phyloP scores from a whole-genome alignment of 2,113 vertebrate genomes.

The Ceratotherium simum region DNA sequence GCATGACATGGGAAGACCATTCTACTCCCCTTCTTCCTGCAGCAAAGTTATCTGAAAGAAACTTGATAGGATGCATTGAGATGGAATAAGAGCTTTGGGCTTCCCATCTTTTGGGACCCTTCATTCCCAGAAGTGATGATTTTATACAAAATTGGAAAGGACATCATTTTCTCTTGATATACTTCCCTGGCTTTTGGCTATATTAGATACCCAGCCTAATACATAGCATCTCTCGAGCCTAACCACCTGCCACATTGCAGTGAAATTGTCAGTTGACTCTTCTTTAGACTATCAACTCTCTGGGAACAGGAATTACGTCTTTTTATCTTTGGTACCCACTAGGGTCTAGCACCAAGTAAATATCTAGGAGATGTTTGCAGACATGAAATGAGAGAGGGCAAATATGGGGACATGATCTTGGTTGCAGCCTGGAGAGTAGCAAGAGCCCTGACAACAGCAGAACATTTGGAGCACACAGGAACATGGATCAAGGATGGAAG shows the following conservation, averaged over 20 bases:
- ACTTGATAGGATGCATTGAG: neutral
- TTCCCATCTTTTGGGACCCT: neutral
- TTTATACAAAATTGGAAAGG: neutral
- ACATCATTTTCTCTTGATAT: neutral
- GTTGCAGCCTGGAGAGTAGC: neutral
- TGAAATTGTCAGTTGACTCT: neutral
- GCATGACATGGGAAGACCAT: neutral
- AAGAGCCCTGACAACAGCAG: neutral
- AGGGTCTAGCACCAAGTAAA: neutral
- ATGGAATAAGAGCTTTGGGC: neutral
- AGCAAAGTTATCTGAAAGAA: slow-evolving; percentile 19
- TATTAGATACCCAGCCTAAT: neutral
- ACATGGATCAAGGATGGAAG: neutral
- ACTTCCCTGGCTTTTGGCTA: neutral
- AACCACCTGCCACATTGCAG: neutral
- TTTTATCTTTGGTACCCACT: neutral
- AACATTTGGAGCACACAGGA: neutral
- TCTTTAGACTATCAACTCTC: neutral
- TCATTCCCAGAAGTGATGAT: neutral
- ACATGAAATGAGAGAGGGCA: neutral
- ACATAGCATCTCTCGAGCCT: neutral
- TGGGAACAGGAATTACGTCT: neutral
- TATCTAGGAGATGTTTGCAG: neutral
- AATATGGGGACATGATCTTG: neutral
- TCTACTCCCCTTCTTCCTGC: neutral